Conservation (phyloP, 2,113 vertebrate species). For the Vireo altiloquus region DNA sequence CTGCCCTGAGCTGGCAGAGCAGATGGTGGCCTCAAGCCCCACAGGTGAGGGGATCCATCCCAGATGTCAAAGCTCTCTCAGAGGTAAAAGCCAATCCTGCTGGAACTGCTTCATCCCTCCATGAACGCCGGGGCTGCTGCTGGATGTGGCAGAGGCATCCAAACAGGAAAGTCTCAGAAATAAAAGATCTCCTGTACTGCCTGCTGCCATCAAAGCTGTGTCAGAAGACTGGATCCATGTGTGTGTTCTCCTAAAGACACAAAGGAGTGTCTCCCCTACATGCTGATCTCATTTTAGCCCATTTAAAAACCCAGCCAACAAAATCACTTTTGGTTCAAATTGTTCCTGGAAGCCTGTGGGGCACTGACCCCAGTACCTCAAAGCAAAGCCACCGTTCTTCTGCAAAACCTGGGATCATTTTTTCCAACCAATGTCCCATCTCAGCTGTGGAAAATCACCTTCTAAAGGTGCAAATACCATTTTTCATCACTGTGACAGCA, state of each 20-base stretch:
- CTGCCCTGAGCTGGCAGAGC: neutral
- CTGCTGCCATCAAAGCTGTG: neutral
- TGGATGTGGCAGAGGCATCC: fast-evolving
- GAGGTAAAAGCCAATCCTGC: neutral
- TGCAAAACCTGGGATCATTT: neutral
- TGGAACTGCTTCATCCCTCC: neutral
- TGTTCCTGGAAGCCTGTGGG: fast-evolving
- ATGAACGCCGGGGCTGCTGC: fast-evolving
- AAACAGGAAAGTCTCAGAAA: neutral
- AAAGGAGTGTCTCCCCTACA: neutral
- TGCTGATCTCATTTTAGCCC: neutral
- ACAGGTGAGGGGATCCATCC: neutral
- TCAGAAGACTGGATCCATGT: neutral
- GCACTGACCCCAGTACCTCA: neutral
- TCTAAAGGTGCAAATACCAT: neutral
- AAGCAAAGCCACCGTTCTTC: neutral
- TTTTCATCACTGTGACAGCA: slow-evolving; percentile 33
- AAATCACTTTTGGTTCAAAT: neutral
- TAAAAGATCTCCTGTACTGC: neutral
- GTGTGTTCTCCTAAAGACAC: neutral
- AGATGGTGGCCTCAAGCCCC: neutral
- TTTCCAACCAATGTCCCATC: neutral
- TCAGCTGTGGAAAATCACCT: neutral
- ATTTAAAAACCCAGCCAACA: neutral
- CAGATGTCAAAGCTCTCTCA: neutral